A percentile compares a stretch with the other conserved stretches of the same genome.
Conservation (phyloP, 2,888 invertebrate species). For the Pyrocoelia pectoralis region DNA sequence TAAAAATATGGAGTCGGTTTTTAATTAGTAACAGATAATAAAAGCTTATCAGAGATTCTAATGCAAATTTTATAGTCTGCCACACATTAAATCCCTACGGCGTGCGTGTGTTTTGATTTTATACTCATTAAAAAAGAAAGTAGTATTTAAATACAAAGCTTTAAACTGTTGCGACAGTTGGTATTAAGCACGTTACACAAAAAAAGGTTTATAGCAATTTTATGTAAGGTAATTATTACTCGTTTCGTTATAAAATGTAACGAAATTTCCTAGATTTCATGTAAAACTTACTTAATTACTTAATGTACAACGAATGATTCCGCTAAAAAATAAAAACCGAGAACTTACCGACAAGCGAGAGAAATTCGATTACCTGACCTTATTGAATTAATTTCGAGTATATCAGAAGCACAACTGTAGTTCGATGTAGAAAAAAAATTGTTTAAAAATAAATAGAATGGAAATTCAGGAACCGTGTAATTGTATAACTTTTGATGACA, state of each 20-base stretch:
- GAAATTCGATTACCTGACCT: slow-evolving; percentile 8
- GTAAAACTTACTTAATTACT: too few species aligned
- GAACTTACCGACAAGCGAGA: background rate
- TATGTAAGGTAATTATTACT: background rate
- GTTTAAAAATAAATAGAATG: slow-evolving; percentile 22
- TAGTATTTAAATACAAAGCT: background rate
- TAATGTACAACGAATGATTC: too few species aligned
- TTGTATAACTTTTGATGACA: slow-evolving; percentile 23
- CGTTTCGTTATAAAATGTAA: too few species aligned
- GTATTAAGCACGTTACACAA: background rate
- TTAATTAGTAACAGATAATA: too few species aligned
- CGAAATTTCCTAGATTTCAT: too few species aligned
- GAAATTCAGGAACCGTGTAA: slow-evolving; percentile 28
- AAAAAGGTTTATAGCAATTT: background rate
- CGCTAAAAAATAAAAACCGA: too few species aligned
- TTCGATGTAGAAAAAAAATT: slow-evolving; percentile 10
- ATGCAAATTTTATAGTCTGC: too few species aligned
- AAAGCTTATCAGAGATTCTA: too few species aligned
- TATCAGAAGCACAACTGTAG: slow-evolving; percentile 19
- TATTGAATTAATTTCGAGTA: slow-evolving; percentile 13
- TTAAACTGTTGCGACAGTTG: slow-evolving; percentile 6
- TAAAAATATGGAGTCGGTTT: background rate
- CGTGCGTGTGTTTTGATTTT: too few species aligned
- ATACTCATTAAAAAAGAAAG: background rate
- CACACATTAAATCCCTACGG: too few species aligned